Base-by-base conservation (phyloP, 1,140 invertebrate genomes). In the Helicoverpa armigera region DNA sequence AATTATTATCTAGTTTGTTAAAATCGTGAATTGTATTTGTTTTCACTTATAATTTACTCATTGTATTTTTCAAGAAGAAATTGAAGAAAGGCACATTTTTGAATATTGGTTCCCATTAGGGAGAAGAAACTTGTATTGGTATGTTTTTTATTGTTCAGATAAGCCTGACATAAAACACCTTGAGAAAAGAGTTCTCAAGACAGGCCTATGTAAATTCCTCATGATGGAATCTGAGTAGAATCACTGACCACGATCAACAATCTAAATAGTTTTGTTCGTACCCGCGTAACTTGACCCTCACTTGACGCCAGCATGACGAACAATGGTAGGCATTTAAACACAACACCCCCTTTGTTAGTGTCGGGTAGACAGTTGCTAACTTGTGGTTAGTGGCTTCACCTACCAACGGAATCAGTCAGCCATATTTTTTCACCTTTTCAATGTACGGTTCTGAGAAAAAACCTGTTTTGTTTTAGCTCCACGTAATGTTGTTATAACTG, bases 241-340 rank as follows among this genome's bases (percentile, higher is more conserved):
- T 53, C 18, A 35, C 70, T 73, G 70, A 73, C 70, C 70, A 56
- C 50, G 53, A 31, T 54, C 53, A 31, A 54, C 69, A 16, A 18
- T 73, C 51, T 53, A 56, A 70, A 56, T 73, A 73, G 69, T 73
- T 73, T 35, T 51, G 69, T 56, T 13, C n/a, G 35, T 43, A 73
- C 43, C 51, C 51, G 16, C 70, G 70, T 43, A 73, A 56, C 73
- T 31, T n/a, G 56, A 76, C 16, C 13, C 50, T 3, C 35, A 51
- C 73, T 73, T 76, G 58, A 31, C 13, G 29, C 43, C 43, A 29
- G 13, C 11, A 76, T 51, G 48, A 76, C 16, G 73, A 76, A 76
- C 73, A 76, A 76, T 76, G 56, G 58, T 31, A 76, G 35, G n/a
- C 58, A 9, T 48, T 29, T 18, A 72, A 72, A 72, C 43, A 61